These are phyloP conservation scores for Apostichopus leukothele DNA, from an alignment of 53 echinoderm and acorn worm genomes.

Conservation along the genomic window DNA sequence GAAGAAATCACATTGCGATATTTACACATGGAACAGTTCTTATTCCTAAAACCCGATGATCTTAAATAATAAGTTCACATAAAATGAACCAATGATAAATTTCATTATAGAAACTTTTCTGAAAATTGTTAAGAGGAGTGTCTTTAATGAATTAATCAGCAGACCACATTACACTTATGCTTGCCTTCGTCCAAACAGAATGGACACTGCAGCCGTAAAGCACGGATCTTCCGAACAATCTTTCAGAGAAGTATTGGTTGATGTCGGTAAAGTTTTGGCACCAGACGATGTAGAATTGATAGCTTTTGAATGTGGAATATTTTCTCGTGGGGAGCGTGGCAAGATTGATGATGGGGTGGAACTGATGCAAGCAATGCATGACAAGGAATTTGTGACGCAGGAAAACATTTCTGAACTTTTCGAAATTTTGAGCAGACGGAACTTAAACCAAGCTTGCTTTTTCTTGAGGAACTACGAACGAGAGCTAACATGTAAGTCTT, in stretches of 20 bases:
- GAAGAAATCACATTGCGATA: too few species aligned
- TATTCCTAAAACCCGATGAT: too few species aligned
- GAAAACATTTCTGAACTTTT: neutral
- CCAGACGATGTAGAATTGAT: neutral
- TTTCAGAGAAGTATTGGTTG: neutral
- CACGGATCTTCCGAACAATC: neutral
- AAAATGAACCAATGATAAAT: too few species aligned
- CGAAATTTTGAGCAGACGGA: neutral
- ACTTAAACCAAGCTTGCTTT: slow-evolving; percentile 4
- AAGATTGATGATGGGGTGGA: neutral
- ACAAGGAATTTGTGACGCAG: neutral
- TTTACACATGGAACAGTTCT: too few species aligned
- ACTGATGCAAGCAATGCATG: neutral
- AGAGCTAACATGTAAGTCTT: neutral
- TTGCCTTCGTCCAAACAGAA: neutral
- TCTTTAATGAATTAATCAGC: too few species aligned
- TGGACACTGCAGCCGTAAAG: neutral
- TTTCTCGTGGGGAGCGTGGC: neutral
- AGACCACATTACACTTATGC: neutral
- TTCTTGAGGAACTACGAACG: neutral
- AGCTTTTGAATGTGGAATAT: neutral
- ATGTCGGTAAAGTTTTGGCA: neutral
- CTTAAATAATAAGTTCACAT: too few species aligned
- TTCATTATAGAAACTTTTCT: too few species aligned
- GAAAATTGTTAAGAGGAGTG: too few species aligned